Evolutionary conservation across 2,113 vertebrate species (phyloP).

Genomic region (Channa maculata): DNA sequence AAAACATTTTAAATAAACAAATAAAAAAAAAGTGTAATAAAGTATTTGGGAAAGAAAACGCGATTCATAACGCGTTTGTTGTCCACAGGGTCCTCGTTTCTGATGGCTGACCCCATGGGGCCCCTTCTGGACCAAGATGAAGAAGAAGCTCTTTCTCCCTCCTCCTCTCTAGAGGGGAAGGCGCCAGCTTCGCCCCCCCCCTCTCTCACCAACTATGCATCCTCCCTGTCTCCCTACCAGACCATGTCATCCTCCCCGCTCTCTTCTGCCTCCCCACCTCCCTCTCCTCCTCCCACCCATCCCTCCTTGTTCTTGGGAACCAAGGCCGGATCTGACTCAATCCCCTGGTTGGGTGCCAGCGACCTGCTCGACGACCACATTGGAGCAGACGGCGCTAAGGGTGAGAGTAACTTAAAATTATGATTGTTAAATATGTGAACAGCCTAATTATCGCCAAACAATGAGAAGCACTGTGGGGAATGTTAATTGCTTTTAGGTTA

Average conservation of each 20-base stretch:
- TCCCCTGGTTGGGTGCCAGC: slow-evolving; percentile 86
- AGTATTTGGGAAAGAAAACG: too few species aligned
- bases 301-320: slow-evolving; percentile 52
- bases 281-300: slow-evolving; percentile 45
- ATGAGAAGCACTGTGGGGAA: too few species aligned
- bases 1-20: background rate
- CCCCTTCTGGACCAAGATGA: slow-evolving; percentile 93
- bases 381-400: slow-evolving; percentile 82
- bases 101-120: slow-evolving; percentile 94
- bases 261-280: slow-evolving; percentile 50
- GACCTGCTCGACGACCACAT: slow-evolving; percentile 79
- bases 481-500: too few species aligned
- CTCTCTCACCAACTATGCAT: slow-evolving; percentile 71
- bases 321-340: slow-evolving; percentile 62
- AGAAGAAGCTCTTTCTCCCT: slow-evolving; percentile 81
- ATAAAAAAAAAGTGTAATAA: too few species aligned
- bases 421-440: too few species aligned
- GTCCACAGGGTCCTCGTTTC: slow-evolving; percentile 85
- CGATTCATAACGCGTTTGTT: background rate
- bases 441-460: too few species aligned
- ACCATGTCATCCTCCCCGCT: slow-evolving; percentile 57
- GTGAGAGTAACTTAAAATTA: slow-evolving; percentile 65
- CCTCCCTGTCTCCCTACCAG: slow-evolving; percentile 62
- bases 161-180: slow-evolving; percentile 86
- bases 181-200: slow-evolving; percentile 72